Base-by-base conservation (phyloP, 2,888 invertebrate species). In the Mayetiola destructor region DNA sequence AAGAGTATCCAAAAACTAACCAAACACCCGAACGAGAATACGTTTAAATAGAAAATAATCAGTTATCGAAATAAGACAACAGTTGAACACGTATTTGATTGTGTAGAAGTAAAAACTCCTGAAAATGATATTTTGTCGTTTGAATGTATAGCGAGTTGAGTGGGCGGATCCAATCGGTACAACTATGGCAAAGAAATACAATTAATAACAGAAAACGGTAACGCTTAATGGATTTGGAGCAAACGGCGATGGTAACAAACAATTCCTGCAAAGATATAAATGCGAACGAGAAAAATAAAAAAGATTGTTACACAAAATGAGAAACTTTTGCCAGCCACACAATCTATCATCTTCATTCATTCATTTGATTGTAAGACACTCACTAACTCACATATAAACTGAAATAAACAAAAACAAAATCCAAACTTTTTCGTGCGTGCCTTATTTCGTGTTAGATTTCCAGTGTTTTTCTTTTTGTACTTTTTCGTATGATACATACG, bases 191-290 rank as follows among this genome's bases (percentile, higher is more conserved):
- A 48, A 27, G n/a, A n/a, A 27, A 48, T 12, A 48, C 48, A 48
- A 48, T 48, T 48, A 48, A 48, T 48, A 27, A 27, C 48, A 48
- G 23, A 48, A 48, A 48, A 48, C 48, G 48, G 27, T 48, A 48
- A 48, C 48, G 27, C 9, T 27, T n/a, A 27, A 27, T 48, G 27
- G 48, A 48, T 48, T 48, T n/a, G n/a, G n/a, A n/a, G n/a, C n/a
- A n/a, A n/a, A n/a, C n/a, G n/a, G n/a, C n/a, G n/a, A n/a, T n/a
- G n/a, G n/a, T n/a, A n/a, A n/a, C n/a, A n/a, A n/a, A n/a, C n/a
- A n/a, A n/a, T n/a, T n/a, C n/a, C n/a, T n/a, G n/a, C n/a, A n/a
- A n/a, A n/a, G n/a, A n/a, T n/a, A n/a, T n/a, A 27, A 27, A 48
- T 27, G 32, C n/a, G 27, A 48, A n/a, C n/a, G n/a, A n/a, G n/a